Percentiles rank a stretch among this genome's conserved stretches.
Evolutionary conservation across 2,888 invertebrate genomes (phyloP).

Genomic region (Clanis bilineata): DNA sequence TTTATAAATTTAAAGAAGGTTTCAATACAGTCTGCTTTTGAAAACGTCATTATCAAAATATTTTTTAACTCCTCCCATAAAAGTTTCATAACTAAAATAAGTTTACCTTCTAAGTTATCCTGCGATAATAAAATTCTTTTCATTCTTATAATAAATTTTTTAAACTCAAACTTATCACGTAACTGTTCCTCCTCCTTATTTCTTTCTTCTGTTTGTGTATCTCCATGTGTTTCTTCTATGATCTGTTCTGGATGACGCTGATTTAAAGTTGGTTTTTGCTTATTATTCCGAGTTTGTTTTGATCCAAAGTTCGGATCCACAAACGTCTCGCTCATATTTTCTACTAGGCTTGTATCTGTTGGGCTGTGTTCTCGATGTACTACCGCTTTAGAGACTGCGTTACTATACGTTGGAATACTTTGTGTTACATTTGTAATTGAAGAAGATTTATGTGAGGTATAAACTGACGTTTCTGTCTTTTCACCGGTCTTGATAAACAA

Average conservation of each 20-base stretch:
- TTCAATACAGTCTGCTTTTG: background rate
- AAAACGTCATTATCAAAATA: background rate
- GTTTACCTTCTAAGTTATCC: conserved; percentile 5
- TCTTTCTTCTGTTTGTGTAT: background rate
- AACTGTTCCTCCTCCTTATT: background rate
- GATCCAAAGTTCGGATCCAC: background rate
- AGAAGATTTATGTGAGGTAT: background rate
- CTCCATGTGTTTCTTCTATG: background rate
- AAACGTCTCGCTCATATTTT: background rate
- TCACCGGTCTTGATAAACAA: background rate
- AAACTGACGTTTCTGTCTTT: background rate
- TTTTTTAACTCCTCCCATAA: conserved; percentile 4
- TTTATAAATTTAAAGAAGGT: conserved; percentile 10
- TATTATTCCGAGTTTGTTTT: background rate
- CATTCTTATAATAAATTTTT: background rate
- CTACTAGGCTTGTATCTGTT: background rate
- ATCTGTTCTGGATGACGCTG: too few species aligned
- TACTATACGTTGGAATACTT: background rate
- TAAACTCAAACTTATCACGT: background rate
- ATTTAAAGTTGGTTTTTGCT: background rate
- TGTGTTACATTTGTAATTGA: background rate
- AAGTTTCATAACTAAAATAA: background rate
- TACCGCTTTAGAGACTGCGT: background rate
- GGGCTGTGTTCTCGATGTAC: background rate
- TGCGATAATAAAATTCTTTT: background rate